Conservation (phyloP, 2,797 vertebrate species). For the Rhinophrynus dorsalis region DNA sequence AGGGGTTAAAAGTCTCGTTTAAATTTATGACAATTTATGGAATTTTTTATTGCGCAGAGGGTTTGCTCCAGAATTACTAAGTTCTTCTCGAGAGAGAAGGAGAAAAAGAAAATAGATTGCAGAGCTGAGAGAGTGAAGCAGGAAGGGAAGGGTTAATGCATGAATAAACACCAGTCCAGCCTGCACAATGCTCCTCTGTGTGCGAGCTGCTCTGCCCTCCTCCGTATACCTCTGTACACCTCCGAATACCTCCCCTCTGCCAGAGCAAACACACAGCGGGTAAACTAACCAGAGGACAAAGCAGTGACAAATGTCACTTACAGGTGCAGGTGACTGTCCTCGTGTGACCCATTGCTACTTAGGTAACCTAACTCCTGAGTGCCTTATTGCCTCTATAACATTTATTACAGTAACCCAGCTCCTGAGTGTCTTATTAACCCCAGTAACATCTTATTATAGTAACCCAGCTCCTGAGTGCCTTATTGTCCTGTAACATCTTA, state of each 20-base stretch:
- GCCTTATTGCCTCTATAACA: no score
- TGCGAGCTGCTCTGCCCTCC: constrained; percentile 37
- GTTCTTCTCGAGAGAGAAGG: neutral
- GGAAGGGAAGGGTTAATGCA: constrained; percentile 7
- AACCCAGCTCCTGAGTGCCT: no score
- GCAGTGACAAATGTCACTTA: constrained; percentile 46
- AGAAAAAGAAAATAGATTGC: no score
- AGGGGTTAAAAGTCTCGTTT: no score
- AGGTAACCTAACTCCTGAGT: no score
- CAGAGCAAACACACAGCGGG: constrained; percentile 45
- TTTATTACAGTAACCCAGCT: no score
- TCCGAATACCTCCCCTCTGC: constrained; percentile 40
- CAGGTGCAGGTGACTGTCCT: constrained; percentile 44
- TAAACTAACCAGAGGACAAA: constrained; percentile 49
- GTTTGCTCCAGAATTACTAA: no score
- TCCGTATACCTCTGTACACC: constrained; percentile 42
- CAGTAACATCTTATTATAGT: constrained; percentile 12
- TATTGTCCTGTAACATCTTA: no score
- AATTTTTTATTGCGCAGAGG: no score
- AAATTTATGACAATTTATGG: no score
- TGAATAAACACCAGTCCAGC: constrained; percentile 21
- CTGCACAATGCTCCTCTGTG: constrained; percentile 41
- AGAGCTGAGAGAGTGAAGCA: neutral
- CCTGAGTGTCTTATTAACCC: no score
- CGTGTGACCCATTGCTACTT: constrained; percentile 16